phyloP scores from a whole-genome alignment of 2,113 vertebrate species.

The Cebus imitator region DNA sequence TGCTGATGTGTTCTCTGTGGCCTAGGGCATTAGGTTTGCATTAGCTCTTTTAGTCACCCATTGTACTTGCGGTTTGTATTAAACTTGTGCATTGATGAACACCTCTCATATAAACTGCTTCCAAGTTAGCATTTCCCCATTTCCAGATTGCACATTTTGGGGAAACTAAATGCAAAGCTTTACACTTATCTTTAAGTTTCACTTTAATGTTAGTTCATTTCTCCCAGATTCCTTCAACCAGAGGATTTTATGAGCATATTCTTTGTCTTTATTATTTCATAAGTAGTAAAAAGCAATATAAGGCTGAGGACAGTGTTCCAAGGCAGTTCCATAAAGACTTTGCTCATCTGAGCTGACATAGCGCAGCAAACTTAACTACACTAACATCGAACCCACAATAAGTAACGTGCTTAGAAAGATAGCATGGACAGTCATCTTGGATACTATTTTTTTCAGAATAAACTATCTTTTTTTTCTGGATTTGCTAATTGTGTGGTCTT shows the following conservation, averaged over 20 bases:
- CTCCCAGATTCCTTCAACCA: background rate
- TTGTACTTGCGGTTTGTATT: background rate
- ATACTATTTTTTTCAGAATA: background rate
- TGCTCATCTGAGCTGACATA: background rate
- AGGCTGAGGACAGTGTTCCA: background rate
- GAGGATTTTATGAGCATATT: conserved; percentile 19
- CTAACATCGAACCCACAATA: background rate
- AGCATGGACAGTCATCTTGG: background rate
- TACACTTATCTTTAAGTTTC: conserved; percentile 23
- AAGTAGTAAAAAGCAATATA: background rate
- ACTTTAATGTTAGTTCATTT: conserved; percentile 54
- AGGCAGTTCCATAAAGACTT: background rate
- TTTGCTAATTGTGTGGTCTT: conserved; percentile 28
- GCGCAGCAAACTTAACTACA: background rate
- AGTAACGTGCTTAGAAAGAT: background rate
- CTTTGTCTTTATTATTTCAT: background rate
- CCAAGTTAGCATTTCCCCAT: conserved; percentile 7
- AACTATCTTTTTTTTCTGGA: background rate
- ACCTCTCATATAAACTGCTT: background rate
- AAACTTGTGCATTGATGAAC: background rate
- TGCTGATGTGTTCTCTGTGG: background rate
- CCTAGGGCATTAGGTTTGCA: background rate
- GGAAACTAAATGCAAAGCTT: conserved; percentile 40
- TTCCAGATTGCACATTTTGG: background rate
- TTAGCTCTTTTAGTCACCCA: background rate